A percentile compares a stretch with the other conserved stretches of the same genome.
Conservation (phyloP, 2,888 invertebrate species). For the Scrobipalpa costella region DNA sequence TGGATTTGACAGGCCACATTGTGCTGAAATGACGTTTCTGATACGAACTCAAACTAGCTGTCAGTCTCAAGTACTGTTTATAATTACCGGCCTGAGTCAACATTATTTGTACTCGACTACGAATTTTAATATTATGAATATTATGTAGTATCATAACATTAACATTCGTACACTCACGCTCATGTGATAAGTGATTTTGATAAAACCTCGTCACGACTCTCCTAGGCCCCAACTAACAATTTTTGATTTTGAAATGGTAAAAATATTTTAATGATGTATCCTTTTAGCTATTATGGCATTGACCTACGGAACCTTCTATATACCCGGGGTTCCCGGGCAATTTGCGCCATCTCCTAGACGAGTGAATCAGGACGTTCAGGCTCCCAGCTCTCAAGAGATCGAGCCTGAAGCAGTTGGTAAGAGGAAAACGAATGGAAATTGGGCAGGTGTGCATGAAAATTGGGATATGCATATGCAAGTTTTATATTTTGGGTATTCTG, state of each 20-base stretch:
- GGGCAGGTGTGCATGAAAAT: not conserved
- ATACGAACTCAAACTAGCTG: too few species aligned
- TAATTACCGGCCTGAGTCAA: too few species aligned
- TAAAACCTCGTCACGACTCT: not conserved
- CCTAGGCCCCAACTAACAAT: too few species aligned
- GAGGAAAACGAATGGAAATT: not conserved
- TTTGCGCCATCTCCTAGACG: not conserved
- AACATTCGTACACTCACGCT: not conserved
- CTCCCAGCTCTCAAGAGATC: not conserved
- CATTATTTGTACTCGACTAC: too few species aligned
- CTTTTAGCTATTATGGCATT: too few species aligned
- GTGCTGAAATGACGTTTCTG: too few species aligned
- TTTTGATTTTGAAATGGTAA: not conserved
- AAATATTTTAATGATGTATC: too few species aligned
- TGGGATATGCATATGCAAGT: not conserved
- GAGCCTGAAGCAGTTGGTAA: not conserved
- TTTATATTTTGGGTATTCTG: not conserved
- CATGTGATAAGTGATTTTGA: not conserved
- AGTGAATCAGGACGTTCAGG: not conserved
- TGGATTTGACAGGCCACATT: too few species aligned
- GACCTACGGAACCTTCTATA: conserved; percentile 13
- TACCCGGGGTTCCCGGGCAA: too few species aligned
- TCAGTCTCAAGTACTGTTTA: too few species aligned
- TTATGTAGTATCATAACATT: not conserved
- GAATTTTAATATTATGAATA: too few species aligned